phyloP scores from a whole-genome alignment of 2,797 vertebrate genomes.

The Hyperoplus lanceolatus region DNA sequence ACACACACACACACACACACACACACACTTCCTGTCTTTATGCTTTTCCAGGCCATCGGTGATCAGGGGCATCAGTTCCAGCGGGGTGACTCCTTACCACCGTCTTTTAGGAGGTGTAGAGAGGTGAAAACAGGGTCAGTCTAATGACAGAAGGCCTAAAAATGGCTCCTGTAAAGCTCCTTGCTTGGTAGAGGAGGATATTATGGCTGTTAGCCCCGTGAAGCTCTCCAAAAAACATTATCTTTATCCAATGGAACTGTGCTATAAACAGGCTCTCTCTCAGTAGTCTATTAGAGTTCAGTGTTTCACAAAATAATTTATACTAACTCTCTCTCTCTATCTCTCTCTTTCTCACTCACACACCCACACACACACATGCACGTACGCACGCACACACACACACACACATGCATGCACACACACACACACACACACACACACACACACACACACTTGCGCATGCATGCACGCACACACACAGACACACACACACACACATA shows the following conservation, averaged over 20 bases:
- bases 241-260: slow-evolving; percentile 57
- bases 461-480: too few relatives aligned
- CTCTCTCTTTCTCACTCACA: background rate
- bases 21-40: slow-evolving; percentile 68
- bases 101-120: slow-evolving; percentile 59
- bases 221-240: slow-evolving; percentile 69
- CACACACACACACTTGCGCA: too few relatives aligned
- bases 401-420: too few relatives aligned
- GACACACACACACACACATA: background rate
- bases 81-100: slow-evolving; percentile 68
- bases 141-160: slow-evolving; percentile 60
- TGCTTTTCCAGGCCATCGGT: slow-evolving; percentile 83
- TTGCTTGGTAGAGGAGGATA: slow-evolving; percentile 20
- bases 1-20: too few relatives aligned
- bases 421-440: too few relatives aligned
- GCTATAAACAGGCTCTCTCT: slow-evolving; percentile 57
- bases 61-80: slow-evolving; percentile 82
- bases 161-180: slow-evolving; percentile 42
- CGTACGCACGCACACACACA: too few relatives aligned
- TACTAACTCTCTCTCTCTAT: slow-evolving; percentile 20
- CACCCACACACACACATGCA: background rate
- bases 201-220: slow-evolving; percentile 27
- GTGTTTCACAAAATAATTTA: slow-evolving; percentile 63
- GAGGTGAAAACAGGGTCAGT: slow-evolving; percentile 70
- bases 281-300: slow-evolving; percentile 53